Conservation (phyloP, 2,113 vertebrate species). For the Antennarius striatus region DNA sequence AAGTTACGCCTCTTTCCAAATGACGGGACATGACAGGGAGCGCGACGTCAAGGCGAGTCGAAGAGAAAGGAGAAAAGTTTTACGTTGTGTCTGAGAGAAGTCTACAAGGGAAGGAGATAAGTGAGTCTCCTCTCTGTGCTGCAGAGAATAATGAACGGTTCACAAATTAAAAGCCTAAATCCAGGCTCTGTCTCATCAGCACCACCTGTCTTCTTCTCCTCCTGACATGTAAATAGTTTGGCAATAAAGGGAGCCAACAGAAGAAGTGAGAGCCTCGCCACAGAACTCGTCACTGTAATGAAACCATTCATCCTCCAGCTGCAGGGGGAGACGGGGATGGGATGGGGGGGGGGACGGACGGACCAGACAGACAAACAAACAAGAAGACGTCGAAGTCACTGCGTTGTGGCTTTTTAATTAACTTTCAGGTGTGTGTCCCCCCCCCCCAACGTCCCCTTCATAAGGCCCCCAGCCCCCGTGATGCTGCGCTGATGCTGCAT, state of each 20-base stretch:
- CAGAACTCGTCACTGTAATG: slow-evolving; percentile 73
- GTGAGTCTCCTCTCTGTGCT: slow-evolving; percentile 42
- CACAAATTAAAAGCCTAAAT: slow-evolving; percentile 73
- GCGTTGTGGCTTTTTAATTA: slow-evolving; percentile 71
- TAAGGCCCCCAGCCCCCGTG: slow-evolving; percentile 46
- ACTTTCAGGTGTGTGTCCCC: slow-evolving; percentile 64
- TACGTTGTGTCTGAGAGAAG: slow-evolving; percentile 1
- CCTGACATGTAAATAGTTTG: slow-evolving; percentile 68
- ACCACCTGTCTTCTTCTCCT: slow-evolving; percentile 39
- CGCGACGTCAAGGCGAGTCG: slow-evolving; percentile 19
- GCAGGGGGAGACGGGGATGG: slow-evolving; percentile 20
- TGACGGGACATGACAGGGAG: slow-evolving; percentile 30
- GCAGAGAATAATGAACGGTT: slow-evolving; percentile 59
- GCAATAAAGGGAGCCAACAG: slow-evolving; percentile 62
- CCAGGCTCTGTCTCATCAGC: slow-evolving; percentile 64
- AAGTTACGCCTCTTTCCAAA: slow-evolving; percentile 60
- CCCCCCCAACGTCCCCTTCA: slow-evolving; percentile 40
- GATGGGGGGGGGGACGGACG: slow-evolving; percentile 18
- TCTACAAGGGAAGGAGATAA: slow-evolving; percentile 25
- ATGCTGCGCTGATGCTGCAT: slow-evolving; percentile 56
- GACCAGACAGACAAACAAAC: slow-evolving; percentile 59
- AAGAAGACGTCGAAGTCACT: slow-evolving; percentile 43
- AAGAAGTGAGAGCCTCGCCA: slow-evolving; percentile 57
- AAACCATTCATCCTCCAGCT: slow-evolving; percentile 72
- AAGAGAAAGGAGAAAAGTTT: slow-evolving; percentile 28